phyloP scores from a whole-genome alignment of 2,888 invertebrate genomes.

The Rhaphigaster nebulosa region DNA sequence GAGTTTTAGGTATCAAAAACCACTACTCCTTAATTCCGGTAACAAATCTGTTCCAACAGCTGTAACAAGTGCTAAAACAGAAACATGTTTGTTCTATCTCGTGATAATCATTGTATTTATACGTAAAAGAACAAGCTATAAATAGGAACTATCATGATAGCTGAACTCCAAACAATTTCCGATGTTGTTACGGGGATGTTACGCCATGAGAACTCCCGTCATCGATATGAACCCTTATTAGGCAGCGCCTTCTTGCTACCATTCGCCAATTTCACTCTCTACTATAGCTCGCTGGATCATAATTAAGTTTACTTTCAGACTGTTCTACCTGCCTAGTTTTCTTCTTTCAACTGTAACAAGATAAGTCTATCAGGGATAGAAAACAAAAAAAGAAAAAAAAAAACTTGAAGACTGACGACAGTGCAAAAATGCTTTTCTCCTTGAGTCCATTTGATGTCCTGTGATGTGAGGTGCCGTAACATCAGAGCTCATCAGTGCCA shows the following conservation, averaged over 20 bases:
- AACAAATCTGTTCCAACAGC: no score
- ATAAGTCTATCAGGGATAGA: neutral
- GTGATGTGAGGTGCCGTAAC: slow-evolving; percentile 1
- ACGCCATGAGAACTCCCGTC: neutral
- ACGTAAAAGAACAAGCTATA: no score
- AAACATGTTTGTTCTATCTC: no score
- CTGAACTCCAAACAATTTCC: neutral
- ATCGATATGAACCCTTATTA: neutral
- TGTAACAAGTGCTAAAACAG: no score
- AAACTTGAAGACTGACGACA: neutral
- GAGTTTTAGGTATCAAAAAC: no score
- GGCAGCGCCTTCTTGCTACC: neutral
- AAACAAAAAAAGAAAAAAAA: neutral
- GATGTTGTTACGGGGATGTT: neutral
- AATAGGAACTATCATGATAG: no score
- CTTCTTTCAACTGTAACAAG: neutral
- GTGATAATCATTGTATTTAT: no score
- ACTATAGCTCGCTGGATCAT: neutral
- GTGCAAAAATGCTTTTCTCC: neutral
- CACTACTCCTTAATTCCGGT: no score
- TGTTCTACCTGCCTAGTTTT: neutral
- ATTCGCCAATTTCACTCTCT: neutral
- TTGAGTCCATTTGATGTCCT: neutral
- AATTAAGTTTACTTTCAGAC: neutral
- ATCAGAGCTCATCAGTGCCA: slow-evolving; percentile 2